Base-by-base conservation (phyloP, 2,888 invertebrate species). In the Harpalus rubripes region DNA sequence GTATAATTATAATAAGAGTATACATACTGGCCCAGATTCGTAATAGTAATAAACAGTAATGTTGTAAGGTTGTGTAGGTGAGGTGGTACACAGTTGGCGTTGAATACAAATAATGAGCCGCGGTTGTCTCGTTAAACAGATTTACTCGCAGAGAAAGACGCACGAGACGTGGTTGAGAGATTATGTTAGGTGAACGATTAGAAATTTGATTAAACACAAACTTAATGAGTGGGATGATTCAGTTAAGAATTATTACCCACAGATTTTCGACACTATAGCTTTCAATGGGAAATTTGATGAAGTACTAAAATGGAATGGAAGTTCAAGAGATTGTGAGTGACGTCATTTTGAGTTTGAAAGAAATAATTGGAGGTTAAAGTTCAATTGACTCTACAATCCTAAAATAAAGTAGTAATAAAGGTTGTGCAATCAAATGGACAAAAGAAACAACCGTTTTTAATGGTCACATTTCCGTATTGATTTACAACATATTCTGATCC, bases 101-200 rank as follows among this genome's bases (percentile, higher is more conserved):
- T 63, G 63, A 18, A 63, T 26, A 63, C 26, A 63, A 63, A 63
- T 63, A 63, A 63, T 63, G 63, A 63, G 63, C 18, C 63, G 18
- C 59, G 18, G 59, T 59, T 63, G 63, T 63, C 63, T 63, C 63
- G 63, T 63, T 63, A 63, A 63, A 63, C 63, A 63, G 26, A 63
- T 63, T 63, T 63, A 63, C 63, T 63, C 22, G 12, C n/a, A n/a
- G n/a, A n/a, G n/a, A 63, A 63, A 63, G 26, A 26, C 59, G 59
- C 16, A 63, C 1, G 32, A 22, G 63, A 8, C 63, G 12, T 63
- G 22, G 61, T 61, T 18, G 10, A 22, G 26, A 63, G 15, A 8
- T 61, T 61, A 61, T 16, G 16, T 16, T 61, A 16, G 59, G 59
- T n/a, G n/a, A n/a, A n/a, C n/a, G n/a, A n/a, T 61, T 61, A 16